Evolutionary conservation across 1,140 invertebrate species (phyloP).

Genomic region (Achatina immaculata): DNA sequence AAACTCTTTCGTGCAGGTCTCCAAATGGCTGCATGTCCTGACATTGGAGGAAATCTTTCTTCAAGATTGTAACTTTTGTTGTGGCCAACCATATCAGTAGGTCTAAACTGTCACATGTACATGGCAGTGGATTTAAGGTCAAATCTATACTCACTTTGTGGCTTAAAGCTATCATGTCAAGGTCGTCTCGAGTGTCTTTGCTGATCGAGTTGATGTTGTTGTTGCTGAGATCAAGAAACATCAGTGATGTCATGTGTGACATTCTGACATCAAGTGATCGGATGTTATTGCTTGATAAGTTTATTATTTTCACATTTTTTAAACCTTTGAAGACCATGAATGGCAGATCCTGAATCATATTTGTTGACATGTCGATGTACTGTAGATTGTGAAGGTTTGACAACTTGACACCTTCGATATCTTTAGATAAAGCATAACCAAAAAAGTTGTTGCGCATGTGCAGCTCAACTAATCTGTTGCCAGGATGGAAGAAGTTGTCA

Average conservation of each 20-base stretch:
- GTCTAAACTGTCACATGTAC: conserved; percentile 21
- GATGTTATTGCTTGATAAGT: not conserved
- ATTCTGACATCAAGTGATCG: not conserved
- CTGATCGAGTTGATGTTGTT: conserved; percentile 7
- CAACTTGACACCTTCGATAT: not conserved
- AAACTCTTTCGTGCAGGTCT: not conserved
- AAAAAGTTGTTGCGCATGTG: not conserved
- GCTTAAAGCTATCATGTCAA: not conserved
- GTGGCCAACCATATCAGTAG: not conserved
- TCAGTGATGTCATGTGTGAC: not conserved
- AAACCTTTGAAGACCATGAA: not conserved
- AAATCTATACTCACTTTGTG: not conserved
- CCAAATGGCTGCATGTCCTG: not conserved
- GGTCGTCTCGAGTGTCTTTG: not conserved
- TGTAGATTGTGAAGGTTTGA: not conserved
- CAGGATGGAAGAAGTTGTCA: not conserved
- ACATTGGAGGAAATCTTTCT: not conserved
- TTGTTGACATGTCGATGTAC: conserved; percentile 1
- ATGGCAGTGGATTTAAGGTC: not conserved
- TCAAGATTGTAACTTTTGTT: not conserved
- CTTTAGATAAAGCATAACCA: not conserved
- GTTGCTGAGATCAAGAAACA: not conserved
- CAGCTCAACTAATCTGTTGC: not conserved
- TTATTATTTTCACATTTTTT: not conserved
- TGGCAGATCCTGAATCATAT: not conserved